Base-by-base conservation (phyloP, 1,140 invertebrate genomes). In the Pteromalus puparum region DNA sequence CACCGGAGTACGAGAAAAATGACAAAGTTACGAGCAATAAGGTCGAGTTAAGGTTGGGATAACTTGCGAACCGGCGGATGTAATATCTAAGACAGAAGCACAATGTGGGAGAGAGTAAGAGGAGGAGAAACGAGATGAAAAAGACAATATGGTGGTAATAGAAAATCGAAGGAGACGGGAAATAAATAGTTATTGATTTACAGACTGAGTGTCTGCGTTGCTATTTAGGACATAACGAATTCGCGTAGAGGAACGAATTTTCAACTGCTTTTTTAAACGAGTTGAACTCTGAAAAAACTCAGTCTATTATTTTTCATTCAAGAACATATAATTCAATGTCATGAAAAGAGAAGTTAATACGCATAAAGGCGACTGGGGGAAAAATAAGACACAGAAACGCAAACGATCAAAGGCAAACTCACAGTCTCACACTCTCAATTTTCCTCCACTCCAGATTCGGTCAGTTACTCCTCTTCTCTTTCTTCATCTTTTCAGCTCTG, bases 1-100 rank as follows among this genome's bases (percentile, higher is more conserved):
- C 1, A 74, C 7, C 2, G 34, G 18, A 38, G 34, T 13, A 34
- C 46, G 42, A 76, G 30, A 28, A 65, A 77, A 77, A 77, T 61
- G 75, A 34, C 13, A 77, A 77, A 77, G 75, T 77, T 77, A 53
- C 48, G 46, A 65, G 75, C 18, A 77, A 77, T 77, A 77, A 77
- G 75, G 28, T 77, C 75, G 48, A 77, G 75, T 65, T 77, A 77
- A 77, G 46, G 75, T 77, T 65, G 46, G 9, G 26, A 61, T 61
- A 26, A 61, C 42, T 61, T 30, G 48, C 24, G 75, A 61, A 77
- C 10, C 75, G 48, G 34, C 38, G 46, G 26, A 34, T 77, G 28
- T 77, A 65, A 77, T 77, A 77, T 61, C 75, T 28, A 30, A 77
- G 48, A 65, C 6, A 76, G 21, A 76, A 76, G 42, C 21, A 34